Evolutionary conservation across 2,888 invertebrate genomes (phyloP).

Genomic region (Apomyelois bistriatella): DNA sequence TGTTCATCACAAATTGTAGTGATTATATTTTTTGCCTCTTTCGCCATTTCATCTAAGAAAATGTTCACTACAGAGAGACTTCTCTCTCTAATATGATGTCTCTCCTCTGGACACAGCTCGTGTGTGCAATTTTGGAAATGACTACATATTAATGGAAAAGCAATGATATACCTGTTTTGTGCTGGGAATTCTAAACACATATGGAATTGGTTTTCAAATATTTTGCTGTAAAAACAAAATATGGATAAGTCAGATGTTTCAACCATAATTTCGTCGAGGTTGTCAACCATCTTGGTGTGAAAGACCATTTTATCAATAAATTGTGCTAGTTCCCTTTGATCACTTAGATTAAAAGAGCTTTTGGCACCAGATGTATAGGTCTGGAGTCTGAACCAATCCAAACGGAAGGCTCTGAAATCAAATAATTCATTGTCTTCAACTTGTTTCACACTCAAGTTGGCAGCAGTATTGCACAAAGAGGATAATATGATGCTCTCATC

Average conservation of each 20-base stretch:
- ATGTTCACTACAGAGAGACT: constrained; percentile 97
- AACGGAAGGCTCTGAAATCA: constrained; percentile 95
- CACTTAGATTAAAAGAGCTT: constrained; percentile 87
- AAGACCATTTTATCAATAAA: constrained; percentile 97
- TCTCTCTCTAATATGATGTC: constrained; percentile 96
- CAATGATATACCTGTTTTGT: constrained; percentile 98
- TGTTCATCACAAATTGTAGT: constrained; percentile 99
- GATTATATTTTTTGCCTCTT: constrained; percentile 98
- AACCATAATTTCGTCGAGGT: constrained; percentile 96
- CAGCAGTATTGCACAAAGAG: constrained; percentile 93
- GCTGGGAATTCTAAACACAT: constrained; percentile 99
- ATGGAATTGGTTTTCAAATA: constrained; percentile 98
- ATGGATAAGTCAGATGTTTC: constrained; percentile 98
- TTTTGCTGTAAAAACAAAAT: constrained; percentile 98
- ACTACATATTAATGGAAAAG: constrained; percentile 98
- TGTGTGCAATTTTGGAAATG: constrained; percentile 99
- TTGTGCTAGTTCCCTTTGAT: constrained; percentile 92
- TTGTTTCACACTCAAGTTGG: constrained; percentile 93
- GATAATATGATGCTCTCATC: constrained; percentile 97
- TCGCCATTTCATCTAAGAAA: constrained; percentile 99
- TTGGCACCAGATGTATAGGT: constrained; percentile 94
- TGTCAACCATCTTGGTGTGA: constrained; percentile 99
- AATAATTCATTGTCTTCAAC: constrained; percentile 97
- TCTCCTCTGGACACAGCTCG: constrained; percentile 98
- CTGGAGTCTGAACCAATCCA: constrained; percentile 99